phyloP scores from a whole-genome alignment of 2,113 vertebrate genomes.

The Spilogale gracilis region DNA sequence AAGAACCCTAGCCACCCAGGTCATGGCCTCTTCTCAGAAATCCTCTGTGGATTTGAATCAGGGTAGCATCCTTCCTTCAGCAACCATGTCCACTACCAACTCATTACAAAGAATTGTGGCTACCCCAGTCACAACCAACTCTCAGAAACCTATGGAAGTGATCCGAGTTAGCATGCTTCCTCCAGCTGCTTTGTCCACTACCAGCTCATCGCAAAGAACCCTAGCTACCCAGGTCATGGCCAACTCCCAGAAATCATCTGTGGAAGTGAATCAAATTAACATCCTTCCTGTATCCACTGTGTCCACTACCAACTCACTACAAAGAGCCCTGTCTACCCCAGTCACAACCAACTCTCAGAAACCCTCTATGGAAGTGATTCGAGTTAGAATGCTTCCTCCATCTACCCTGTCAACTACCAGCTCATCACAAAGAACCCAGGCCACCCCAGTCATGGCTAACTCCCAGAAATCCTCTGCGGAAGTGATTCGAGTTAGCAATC shows the following conservation, averaged over 20 bases:
- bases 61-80: constrained; percentile 91
- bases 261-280: neutral
- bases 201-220: neutral
- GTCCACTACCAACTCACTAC: neutral
- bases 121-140: constrained; percentile 85
- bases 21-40: constrained; percentile 90
- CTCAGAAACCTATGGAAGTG: constrained; percentile 93
- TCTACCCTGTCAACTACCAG: neutral
- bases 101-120: neutral
- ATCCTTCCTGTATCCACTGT: neutral
- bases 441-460: neutral
- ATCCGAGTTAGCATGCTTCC: constrained; percentile 92
- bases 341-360: constrained; percentile 86
- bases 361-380: constrained; percentile 26
- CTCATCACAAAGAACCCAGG: neutral
- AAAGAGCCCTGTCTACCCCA: neutral
- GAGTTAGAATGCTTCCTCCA: neutral
- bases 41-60: constrained; percentile 92
- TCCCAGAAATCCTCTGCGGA: constrained; percentile 87
- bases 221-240: constrained; percentile 75
- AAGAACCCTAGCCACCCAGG: neutral
- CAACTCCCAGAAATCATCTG: constrained; percentile 88
- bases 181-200: constrained; percentile 76
- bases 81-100: constrained; percentile 3
- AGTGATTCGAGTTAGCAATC: neutral